Conservation (phyloP, 2,797 vertebrate genomes). For the Poecilia picta region DNA sequence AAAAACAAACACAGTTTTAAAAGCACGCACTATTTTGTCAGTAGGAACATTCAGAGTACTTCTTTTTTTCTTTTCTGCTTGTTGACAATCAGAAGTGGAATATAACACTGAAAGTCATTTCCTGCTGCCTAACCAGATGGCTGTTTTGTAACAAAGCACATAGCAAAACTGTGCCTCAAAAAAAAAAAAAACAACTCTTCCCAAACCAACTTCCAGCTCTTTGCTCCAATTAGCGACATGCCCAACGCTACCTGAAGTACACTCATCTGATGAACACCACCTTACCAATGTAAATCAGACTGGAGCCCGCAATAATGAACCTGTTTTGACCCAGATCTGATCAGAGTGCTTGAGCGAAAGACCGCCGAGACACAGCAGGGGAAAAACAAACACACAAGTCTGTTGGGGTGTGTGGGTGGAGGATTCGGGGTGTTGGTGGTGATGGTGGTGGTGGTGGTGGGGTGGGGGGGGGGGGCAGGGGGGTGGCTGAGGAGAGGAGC, state of each 20-base stretch:
- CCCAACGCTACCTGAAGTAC: slow-evolving; percentile 38
- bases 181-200: slow-evolving; percentile 39
- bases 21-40: neutral
- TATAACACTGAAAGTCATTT: neutral
- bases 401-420: slow-evolving; percentile 6
- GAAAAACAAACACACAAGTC: slow-evolving; percentile 39
- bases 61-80: slow-evolving; percentile 26
- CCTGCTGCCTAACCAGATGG: slow-evolving; percentile 45
- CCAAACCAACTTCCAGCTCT: slow-evolving; percentile 37
- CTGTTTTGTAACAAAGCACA: slow-evolving; percentile 36
- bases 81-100: slow-evolving; percentile 27
- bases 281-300: slow-evolving; percentile 28
- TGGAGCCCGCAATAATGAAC: slow-evolving; percentile 32
- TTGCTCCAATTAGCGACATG: slow-evolving; percentile 52
- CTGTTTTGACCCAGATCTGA: slow-evolving; percentile 53
- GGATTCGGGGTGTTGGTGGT: neutral
- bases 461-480: no score
- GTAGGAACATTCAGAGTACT: neutral
- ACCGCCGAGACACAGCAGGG: slow-evolving; percentile 28
- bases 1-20: neutral
- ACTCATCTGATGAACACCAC: slow-evolving; percentile 29
- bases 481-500: slow-evolving; percentile 39
- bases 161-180: slow-evolving; percentile 35
- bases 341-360: slow-evolving; percentile 25
- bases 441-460: no score